phyloP scores from a whole-genome alignment of 2,888 invertebrate species.

The Spatulosminthurus flaviceps region DNA sequence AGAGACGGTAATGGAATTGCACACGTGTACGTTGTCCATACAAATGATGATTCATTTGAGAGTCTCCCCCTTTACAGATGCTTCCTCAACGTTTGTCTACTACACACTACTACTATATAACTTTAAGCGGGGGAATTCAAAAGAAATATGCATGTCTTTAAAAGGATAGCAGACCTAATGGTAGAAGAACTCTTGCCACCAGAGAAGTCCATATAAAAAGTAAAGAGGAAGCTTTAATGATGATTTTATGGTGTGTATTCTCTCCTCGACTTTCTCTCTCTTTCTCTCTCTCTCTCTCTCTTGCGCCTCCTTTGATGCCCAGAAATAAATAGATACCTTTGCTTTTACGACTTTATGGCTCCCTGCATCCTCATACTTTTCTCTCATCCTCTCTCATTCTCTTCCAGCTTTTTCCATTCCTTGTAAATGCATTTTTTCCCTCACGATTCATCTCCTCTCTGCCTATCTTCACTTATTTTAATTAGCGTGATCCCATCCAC shows the following conservation, averaged over 20 bases:
- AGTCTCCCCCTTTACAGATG: background rate
- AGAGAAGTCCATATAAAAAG: slow-evolving; percentile 19
- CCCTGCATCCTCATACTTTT: slow-evolving; percentile 25
- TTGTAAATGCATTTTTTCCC: background rate
- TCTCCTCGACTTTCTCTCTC: slow-evolving; percentile 48
- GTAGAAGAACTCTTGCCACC: too few species aligned
- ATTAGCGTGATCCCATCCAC: background rate
- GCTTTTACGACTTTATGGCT: slow-evolving; percentile 42
- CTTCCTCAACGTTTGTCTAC: background rate
- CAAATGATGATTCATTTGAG: background rate
- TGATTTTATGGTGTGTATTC: slow-evolving; percentile 53
- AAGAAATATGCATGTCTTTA: too few species aligned
- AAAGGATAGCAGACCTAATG: too few species aligned
- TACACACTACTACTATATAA: too few species aligned
- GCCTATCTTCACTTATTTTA: background rate
- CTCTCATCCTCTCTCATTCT: background rate
- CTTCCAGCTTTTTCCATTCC: slow-evolving; percentile 10
- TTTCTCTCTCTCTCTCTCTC: too few species aligned
- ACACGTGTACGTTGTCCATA: too few species aligned
- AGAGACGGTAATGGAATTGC: too few species aligned
- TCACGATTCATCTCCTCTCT: too few species aligned
- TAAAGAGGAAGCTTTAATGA: slow-evolving; percentile 48
- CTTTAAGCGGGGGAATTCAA: too few species aligned
- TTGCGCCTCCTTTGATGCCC: slow-evolving; percentile 44
- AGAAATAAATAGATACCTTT: slow-evolving; percentile 52